Evolutionary conservation across 1,140 invertebrate genomes (phyloP), one percentile per base, ranked within the genome.

Genomic region (Coboldia fuscipes): DNA sequence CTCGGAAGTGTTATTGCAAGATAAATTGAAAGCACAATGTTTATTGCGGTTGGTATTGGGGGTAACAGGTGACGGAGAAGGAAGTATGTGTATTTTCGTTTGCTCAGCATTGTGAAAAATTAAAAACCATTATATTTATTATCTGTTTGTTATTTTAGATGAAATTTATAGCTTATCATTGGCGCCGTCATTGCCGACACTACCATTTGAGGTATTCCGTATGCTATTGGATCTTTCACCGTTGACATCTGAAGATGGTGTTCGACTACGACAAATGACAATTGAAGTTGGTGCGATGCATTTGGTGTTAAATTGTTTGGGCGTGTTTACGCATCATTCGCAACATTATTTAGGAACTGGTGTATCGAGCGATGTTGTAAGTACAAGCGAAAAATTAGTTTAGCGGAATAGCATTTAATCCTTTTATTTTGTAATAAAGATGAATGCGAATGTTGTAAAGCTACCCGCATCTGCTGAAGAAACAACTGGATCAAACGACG

Each of bases 61-160:
- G 2, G 84, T 90, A 0, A 81, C 79, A 1, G 82, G 88, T 46
- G 84, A 89, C 50, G 85, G 83, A 23, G 83, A 90, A 54, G 85
- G 82, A 47, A 74, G 75, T 75, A 47, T 64, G 61, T 59, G 7
- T 3, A 34, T 17, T 23, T 7, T 7, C 12, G 12, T 23, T 23
- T n/a, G n/a, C n/a, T n/a, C n/a, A n/a, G n/a, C n/a, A n/a, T n/a
- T n/a, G n/a, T n/a, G n/a, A n/a, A n/a, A n/a, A n/a, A n/a, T n/a
- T n/a, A n/a, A n/a, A n/a, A 56, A 50, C 47, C 7, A 54, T 46
- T 40, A 55, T 54, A 12, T 13, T 6, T 20, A 6, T 30, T 5
- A 6, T 16, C 30, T 26, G 30, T 33, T 10, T 33, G 37, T n/a
- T n/a, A n/a, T 39, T 37, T 9, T 30, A 58, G 75, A 75, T 37